These are phyloP conservation scores for Todiramphus chloris DNA, from an alignment of 2,113 vertebrate genomes.

Conservation along the genomic window DNA sequence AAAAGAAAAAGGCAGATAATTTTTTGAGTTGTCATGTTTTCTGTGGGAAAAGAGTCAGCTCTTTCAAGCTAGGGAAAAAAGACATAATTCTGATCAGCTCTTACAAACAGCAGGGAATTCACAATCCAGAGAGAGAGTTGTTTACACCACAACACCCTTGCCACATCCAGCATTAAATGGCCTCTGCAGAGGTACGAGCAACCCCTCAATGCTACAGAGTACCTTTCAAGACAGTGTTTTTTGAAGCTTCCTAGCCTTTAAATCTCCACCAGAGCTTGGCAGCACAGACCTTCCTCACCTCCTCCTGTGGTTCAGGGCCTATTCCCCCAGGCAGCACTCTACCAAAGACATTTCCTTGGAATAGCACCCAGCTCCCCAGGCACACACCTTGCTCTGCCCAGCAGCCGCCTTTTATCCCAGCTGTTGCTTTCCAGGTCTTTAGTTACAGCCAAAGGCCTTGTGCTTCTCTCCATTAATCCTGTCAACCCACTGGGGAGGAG, in stretches of 20 bases:
- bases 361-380: not conserved
- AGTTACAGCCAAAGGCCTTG: not conserved
- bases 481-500: accelerated
- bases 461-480: not conserved
- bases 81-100: not conserved
- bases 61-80: not conserved
- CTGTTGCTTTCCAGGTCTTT: not conserved
- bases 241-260: not conserved
- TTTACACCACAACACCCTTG: not conserved
- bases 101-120: not conserved
- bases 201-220: not conserved
- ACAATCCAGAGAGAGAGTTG: not conserved
- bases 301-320: not conserved
- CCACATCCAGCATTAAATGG: not conserved
- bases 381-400: not conserved
- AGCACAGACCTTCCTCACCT: not conserved
- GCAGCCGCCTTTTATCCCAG: not conserved
- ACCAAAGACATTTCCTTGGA: not conserved
- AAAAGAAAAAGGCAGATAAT: not conserved
- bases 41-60: conserved; percentile 18
- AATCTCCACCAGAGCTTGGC: not conserved
- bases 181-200: not conserved
- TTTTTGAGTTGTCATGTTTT: conserved; percentile 56
- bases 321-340: not conserved
- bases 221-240: not conserved